Base-by-base conservation (phyloP, 2,888 invertebrate species). In the Morinoia aosen region DNA sequence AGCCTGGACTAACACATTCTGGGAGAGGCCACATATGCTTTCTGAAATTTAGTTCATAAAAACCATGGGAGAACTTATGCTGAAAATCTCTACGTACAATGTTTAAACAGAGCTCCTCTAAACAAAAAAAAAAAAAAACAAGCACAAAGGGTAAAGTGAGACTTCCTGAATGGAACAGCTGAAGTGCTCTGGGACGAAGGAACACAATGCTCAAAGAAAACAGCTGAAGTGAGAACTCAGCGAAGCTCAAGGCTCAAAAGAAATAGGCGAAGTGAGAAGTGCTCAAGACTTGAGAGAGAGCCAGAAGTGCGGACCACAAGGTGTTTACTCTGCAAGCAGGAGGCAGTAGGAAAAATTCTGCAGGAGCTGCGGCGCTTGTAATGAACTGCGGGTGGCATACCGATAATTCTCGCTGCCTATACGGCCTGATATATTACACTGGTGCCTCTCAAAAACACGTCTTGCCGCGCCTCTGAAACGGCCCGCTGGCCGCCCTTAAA, bases 351-450 rank as follows among this genome's bases (percentile, higher is more conserved):
- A 76, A 76, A 76, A 76, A 76, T 76, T 76, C 76, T 76, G 76
- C 76, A 33, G 76, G 76, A 76, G 76, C 76, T 76, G 33, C 25
- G 76, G 76, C 90, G 40, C 90, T 57, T 58, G 93, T 93, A 93
- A 93, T 93, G 57, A 57, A 93, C 93, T 93, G 93, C 93, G 39
- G 93, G 93, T 93, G 93, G 93, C 93, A 93, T 93, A 93, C 93
- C 93, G 93, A 93, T 93, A 93, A 93, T 93, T 93, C 93, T 93
- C 93, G 57, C 93, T 93, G 93, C 93, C 93, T 93, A 93, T 93
- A 93, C 93, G 39, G 48, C n/a, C 57, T 93, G 58, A 93, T 93
- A 93, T 93, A 93, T 93, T 93, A 93, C 57, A 48, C 57, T 33
- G 57, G 93, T 57, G 93, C 93, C 57, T 93, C 57, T 58, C 93